phyloP scores from a whole-genome alignment of 1,140 invertebrate species.

The Apis cerana region DNA sequence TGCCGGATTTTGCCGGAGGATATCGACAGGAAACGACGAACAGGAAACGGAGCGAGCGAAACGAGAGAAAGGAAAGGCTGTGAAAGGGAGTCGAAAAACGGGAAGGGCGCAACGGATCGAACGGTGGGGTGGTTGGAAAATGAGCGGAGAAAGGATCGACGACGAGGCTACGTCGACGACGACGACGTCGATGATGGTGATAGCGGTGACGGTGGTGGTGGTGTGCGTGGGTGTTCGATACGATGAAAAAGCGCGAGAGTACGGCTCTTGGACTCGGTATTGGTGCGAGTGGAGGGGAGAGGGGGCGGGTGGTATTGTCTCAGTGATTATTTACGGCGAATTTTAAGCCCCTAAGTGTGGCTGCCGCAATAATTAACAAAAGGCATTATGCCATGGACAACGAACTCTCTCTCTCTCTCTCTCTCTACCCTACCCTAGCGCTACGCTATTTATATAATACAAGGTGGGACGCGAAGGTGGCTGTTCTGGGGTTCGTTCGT shows the following conservation, averaged over 20 bases:
- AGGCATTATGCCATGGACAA: constrained; percentile 69
- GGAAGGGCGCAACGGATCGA: not conserved
- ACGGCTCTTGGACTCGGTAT: constrained; percentile 6
- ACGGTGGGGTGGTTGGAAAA: not conserved
- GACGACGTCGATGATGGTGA: not conserved
- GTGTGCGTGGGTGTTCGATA: constrained; percentile 7
- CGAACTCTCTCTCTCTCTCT: constrained; percentile 26
- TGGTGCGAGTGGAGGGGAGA: not conserved
- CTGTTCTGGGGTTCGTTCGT: constrained; percentile 27
- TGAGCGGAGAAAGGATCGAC: constrained; percentile 8
- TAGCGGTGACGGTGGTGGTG: not conserved
- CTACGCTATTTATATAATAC: constrained; percentile 52
- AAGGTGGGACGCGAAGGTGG: constrained; percentile 45
- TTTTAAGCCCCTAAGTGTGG: constrained; percentile 74
- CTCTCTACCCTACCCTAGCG: not conserved
- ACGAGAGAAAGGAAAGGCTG: constrained; percentile 38
- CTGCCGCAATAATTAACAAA: constrained; percentile 74
- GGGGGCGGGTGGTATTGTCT: constrained; percentile 61
- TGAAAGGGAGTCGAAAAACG: constrained; percentile 17
- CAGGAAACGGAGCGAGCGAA: constrained; percentile 47
- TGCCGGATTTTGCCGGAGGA: constrained; percentile 48
- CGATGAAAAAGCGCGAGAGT: constrained; percentile 34
- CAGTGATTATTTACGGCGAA: constrained; percentile 70
- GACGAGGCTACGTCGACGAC: not conserved
- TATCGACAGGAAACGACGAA: constrained; percentile 57